These are phyloP conservation scores for Plecturocebus donacophilus DNA, from an alignment of 2,113 vertebrate species.

Conservation along the genomic window DNA sequence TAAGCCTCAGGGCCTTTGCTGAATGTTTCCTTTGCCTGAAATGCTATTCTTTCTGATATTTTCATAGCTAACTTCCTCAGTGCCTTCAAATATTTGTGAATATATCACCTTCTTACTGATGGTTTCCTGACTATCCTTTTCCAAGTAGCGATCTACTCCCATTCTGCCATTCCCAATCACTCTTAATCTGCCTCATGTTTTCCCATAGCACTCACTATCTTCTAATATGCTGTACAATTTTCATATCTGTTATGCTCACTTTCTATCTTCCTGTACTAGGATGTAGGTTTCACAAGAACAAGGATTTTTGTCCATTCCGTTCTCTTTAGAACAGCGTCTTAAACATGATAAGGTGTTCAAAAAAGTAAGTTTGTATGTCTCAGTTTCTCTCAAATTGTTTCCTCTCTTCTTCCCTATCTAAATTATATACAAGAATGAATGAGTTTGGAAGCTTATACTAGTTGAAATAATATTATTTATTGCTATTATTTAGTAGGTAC, in stretches of 20 bases:
- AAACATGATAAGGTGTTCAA: not conserved
- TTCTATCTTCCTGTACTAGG: not conserved
- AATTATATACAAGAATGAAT: not conserved
- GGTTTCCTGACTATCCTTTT: not conserved
- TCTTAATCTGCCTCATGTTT: not conserved
- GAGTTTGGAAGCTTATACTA: not conserved
- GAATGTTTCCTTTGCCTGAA: not conserved
- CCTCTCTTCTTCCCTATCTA: not conserved
- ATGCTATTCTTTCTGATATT: not conserved
- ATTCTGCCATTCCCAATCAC: not conserved
- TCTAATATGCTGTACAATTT: not conserved
- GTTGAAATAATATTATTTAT: not conserved
- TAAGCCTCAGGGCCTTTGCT: not conserved
- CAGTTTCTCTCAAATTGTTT: not conserved
- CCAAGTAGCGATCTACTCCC: not conserved
- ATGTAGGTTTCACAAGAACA: not conserved
- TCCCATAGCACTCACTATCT: not conserved
- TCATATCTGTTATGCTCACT: not conserved
- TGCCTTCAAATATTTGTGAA: not conserved
- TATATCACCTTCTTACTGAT: not conserved
- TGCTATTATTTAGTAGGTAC: not conserved
- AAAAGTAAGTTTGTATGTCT: not conserved
- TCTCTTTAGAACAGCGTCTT: not conserved
- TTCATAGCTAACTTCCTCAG: not conserved
- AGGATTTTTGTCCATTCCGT: not conserved